Evolutionary conservation across 2,888 invertebrate genomes (phyloP).

Genomic region (Galeopsomyia nigrocyanea): DNA sequence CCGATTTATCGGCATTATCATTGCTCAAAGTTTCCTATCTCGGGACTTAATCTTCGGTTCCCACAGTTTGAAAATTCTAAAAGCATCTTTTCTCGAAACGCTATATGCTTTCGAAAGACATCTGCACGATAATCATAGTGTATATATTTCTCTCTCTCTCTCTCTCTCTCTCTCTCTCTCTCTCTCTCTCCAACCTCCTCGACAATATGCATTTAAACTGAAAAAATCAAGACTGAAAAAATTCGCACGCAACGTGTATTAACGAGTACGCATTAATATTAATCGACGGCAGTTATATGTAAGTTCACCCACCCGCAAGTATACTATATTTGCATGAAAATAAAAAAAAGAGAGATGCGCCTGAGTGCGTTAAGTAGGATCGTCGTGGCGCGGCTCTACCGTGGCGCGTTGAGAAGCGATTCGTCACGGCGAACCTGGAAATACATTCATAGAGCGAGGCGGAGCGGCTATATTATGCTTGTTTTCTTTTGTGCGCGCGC

Average conservation of each 20-base stretch:
- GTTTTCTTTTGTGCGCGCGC: too few relatives aligned
- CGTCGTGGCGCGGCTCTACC: background rate
- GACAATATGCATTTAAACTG: constrained; percentile 2
- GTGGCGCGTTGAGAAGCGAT: constrained; percentile 27
- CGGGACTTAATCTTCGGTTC: constrained; percentile 19
- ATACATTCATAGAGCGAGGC: background rate
- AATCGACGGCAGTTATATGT: background rate
- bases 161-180: too few relatives aligned
- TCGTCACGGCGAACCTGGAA: constrained; percentile 30
- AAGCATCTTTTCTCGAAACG: too few relatives aligned
- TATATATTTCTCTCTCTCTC: too few relatives aligned
- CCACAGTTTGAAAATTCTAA: constrained; percentile 18
- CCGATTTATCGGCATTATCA: constrained; percentile 15
- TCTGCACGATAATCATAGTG: too few relatives aligned
- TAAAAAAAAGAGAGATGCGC: constrained; percentile 4
- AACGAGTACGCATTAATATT: constrained; percentile 9
- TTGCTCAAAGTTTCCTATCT: constrained; percentile 19
- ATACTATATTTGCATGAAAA: constrained; percentile 25
- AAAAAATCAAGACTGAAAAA: background rate
- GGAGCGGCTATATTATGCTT: background rate
- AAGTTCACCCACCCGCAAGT: background rate
- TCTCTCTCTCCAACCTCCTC: too few relatives aligned
- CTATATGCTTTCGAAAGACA: too few relatives aligned
- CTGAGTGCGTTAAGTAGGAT: constrained; percentile 8
- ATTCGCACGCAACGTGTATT: background rate